These are phyloP conservation scores for Gephyroberyx darwinii DNA, from an alignment of 2,797 vertebrate species.

Conservation along the genomic window DNA sequence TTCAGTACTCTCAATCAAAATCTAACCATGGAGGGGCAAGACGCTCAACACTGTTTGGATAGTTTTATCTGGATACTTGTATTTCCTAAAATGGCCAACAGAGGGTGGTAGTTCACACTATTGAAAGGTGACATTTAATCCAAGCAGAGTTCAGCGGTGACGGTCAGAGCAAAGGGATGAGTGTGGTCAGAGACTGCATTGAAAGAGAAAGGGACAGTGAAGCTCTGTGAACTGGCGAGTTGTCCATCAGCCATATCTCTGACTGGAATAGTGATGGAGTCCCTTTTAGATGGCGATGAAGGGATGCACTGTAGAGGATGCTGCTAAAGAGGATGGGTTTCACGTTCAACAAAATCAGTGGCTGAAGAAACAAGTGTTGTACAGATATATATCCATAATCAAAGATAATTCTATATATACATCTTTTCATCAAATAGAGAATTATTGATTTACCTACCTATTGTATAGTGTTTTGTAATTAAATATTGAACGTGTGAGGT, in stretches of 20 bases:
- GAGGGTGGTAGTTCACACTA: conserved; percentile 59
- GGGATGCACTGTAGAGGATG: conserved; percentile 65
- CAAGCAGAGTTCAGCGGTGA: conserved; percentile 27
- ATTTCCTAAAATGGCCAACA: conserved; percentile 57
- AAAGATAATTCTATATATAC: background rate
- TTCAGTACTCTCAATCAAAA: background rate
- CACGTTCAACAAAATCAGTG: conserved; percentile 20
- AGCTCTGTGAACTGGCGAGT: conserved; percentile 72
- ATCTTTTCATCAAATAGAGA: background rate
- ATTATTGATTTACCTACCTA: background rate
- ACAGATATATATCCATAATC: background rate
- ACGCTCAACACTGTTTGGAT: background rate
- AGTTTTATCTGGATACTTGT: conserved; percentile 15
- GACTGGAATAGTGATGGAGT: conserved; percentile 70
- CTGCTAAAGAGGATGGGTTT: conserved; percentile 31
- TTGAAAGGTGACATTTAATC: conserved; percentile 41
- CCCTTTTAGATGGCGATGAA: conserved; percentile 65
- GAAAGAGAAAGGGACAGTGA: conserved; percentile 68
- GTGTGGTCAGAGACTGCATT: conserved; percentile 66
- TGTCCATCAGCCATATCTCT: conserved; percentile 55
- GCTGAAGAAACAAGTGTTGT: conserved; percentile 18
- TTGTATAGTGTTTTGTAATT: background rate
- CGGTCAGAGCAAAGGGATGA: conserved; percentile 28
- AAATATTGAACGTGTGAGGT: background rate
- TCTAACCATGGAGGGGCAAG: background rate